Percentiles rank a stretch among this genome's conserved stretches.
Evolutionary conservation across 2,113 vertebrate genomes (phyloP).

Genomic region (Haliaeetus leucogaster): DNA sequence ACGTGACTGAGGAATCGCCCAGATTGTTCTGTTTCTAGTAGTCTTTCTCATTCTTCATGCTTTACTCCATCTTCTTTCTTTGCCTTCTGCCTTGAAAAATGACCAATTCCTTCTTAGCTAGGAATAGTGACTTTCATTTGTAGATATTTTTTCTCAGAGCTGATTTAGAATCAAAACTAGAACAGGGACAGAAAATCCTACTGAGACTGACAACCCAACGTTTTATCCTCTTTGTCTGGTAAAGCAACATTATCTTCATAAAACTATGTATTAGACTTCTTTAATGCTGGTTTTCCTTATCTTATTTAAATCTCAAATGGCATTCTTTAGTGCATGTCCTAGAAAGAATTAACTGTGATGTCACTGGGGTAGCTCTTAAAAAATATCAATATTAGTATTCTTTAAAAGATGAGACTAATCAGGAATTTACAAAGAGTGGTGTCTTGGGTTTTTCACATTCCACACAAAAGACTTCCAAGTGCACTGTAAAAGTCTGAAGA

Average conservation of each 20-base stretch:
- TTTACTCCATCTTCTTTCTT: not conserved
- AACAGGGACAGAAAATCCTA: not conserved
- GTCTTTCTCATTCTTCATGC: not conserved
- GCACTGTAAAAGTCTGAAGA: not conserved
- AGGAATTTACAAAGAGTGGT: not conserved
- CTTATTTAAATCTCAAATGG: not conserved
- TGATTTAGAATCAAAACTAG: not conserved
- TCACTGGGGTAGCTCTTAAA: not conserved
- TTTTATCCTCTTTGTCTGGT: not conserved
- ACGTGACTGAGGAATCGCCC: not conserved
- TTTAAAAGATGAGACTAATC: not conserved
- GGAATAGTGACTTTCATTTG: not conserved
- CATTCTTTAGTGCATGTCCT: not conserved
- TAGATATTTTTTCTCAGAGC: not conserved
- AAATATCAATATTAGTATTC: not conserved
- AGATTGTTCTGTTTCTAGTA: not conserved
- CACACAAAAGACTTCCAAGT: not conserved
- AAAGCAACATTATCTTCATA: not conserved
- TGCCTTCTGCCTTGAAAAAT: not conserved
- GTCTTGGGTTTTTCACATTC: not conserved
- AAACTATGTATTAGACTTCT: not conserved
- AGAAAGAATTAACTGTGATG: not conserved
- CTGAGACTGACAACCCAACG: not conserved
- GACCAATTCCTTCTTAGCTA: not conserved
- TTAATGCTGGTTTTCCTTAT: not conserved